Evolutionary conservation across 2,888 invertebrate genomes (phyloP).

Genomic region (Serrognathus titanus): DNA sequence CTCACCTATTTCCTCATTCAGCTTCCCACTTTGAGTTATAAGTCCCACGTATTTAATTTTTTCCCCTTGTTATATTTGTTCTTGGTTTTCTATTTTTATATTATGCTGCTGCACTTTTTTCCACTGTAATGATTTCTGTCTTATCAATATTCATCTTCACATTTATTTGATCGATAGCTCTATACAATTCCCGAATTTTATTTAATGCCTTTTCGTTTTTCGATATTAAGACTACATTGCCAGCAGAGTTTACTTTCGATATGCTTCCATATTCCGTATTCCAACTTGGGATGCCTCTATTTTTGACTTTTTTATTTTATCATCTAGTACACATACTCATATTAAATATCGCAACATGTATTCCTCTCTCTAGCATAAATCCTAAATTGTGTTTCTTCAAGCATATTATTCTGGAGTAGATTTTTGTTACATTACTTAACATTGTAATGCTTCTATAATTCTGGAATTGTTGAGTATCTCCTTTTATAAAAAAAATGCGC

Average conservation of each 20-base stretch:
- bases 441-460: background rate
- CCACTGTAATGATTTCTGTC: too few relatives aligned
- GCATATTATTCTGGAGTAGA: background rate
- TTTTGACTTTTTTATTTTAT: background rate
- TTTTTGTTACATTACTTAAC: background rate
- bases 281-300: background rate
- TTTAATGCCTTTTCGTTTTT: background rate
- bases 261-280: background rate
- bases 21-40: background rate
- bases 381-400: background rate
- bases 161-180: too few relatives aligned
- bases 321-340: background rate
- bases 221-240: background rate
- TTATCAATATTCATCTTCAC: too few relatives aligned
- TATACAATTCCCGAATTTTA: background rate
- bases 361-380: background rate
- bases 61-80: background rate
- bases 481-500: background rate
- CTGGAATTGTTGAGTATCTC: background rate
- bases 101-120: too few relatives aligned
- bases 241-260: background rate
- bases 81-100: background rate
- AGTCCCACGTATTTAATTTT: too few relatives aligned
- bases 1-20: background rate
- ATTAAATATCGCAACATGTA: background rate